These are phyloP conservation scores for Todiramphus chloris DNA, from an alignment of 2,113 vertebrate species.

Conservation along the genomic window DNA sequence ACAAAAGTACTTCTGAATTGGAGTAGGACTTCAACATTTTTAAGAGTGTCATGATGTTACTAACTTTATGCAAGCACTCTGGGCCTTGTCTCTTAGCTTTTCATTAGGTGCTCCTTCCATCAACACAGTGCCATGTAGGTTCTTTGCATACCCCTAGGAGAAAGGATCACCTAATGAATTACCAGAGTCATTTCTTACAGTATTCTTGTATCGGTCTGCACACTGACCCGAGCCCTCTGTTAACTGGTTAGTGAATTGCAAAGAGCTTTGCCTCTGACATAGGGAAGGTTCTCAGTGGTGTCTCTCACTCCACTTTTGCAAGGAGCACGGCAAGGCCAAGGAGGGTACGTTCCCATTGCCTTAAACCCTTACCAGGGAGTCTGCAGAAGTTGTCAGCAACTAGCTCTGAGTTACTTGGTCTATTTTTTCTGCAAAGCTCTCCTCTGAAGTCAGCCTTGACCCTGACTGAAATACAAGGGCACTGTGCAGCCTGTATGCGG, in stretches of 20 bases:
- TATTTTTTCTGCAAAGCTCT: neutral
- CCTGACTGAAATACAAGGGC: neutral
- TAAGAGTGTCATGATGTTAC: neutral
- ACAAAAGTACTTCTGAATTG: neutral
- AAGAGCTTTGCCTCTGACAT: neutral
- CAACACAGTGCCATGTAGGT: rapidly evolving
- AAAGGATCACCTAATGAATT: neutral
- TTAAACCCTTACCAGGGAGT: neutral
- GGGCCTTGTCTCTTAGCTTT: neutral
- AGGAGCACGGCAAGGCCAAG: neutral
- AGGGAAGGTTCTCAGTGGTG: neutral
- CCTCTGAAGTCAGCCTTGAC: constrained; percentile 6
- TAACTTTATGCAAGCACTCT: neutral
- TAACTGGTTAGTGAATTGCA: neutral
- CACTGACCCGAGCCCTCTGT: neutral
- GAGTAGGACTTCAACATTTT: neutral
- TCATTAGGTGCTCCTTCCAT: neutral
- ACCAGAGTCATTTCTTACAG: neutral
- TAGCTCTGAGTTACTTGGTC: neutral
- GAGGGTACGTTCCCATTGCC: neutral
- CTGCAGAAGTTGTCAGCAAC: neutral
- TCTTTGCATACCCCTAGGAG: neutral
- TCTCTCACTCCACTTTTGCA: neutral
- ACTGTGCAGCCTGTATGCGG: neutral
- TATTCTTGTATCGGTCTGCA: neutral